Percentiles rank a stretch among this genome's conserved stretches.
Evolutionary conservation across 2,113 vertebrate genomes (phyloP).

Genomic region (Paraplagusia blochii): DNA sequence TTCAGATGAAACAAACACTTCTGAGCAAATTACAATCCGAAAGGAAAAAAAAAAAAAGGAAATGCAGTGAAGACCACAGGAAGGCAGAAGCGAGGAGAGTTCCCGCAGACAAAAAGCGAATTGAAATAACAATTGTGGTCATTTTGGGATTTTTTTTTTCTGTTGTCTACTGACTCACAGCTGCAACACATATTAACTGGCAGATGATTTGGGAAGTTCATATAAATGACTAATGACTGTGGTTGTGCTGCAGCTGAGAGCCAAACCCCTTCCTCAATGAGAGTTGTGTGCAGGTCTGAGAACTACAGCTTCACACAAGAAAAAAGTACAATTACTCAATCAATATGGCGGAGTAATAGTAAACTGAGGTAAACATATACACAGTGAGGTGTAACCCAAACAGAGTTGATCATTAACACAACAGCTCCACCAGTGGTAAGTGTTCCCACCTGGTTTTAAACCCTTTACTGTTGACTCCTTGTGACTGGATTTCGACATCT

Average conservation of each 20-base stretch:
- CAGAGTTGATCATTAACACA: conserved; percentile 5
- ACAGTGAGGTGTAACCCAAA: conserved; percentile 6
- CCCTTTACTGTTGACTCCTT: conserved; percentile 8
- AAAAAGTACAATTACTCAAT: conserved; percentile 17
- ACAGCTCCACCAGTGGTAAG: conserved; percentile 26
- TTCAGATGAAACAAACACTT: neutral
- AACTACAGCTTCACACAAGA: conserved; percentile 5
- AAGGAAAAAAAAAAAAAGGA: conserved; percentile 18
- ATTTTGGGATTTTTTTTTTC: neutral
- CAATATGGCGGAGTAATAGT: conserved; percentile 6
- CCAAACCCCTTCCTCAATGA: conserved; percentile 10
- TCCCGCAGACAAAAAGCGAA: neutral
- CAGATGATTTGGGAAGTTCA: conserved; percentile 14
- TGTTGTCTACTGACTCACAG: conserved; percentile 17
- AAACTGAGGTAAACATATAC: conserved; percentile 24
- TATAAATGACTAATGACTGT: neutral
- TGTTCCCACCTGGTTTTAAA: neutral
- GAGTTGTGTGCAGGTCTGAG: conserved; percentile 9
- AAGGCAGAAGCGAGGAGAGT: neutral
- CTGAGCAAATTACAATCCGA: conserved; percentile 9
- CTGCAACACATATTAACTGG: conserved; percentile 17
- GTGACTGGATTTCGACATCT: conserved; percentile 14
- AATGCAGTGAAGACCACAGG: neutral
- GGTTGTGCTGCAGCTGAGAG: neutral
- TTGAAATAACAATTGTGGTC: conserved; percentile 1